Conservation (phyloP, 2,113 vertebrate species). For the Grammomys dolichurus region DNA sequence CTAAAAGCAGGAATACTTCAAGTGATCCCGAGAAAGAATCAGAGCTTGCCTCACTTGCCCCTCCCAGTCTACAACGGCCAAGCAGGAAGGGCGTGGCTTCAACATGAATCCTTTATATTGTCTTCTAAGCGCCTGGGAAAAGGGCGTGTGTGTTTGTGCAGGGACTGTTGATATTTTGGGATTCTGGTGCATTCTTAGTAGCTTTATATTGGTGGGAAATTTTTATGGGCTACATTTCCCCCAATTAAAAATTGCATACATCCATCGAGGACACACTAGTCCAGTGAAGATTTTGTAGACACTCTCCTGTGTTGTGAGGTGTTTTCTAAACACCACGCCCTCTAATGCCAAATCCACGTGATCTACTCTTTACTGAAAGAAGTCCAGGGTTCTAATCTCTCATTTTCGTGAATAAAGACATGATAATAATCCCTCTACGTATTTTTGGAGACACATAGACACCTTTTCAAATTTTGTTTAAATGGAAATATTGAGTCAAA, state of each 20-base stretch:
- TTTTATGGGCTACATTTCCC: neutral
- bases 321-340: neutral
- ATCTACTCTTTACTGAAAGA: neutral
- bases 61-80: neutral
- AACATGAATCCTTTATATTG: neutral
- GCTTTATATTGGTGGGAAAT: neutral
- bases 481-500: neutral
- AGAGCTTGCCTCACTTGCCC: neutral
- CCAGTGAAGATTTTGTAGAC: neutral
- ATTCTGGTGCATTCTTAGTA: neutral
- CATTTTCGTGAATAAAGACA: neutral
- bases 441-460: neutral
- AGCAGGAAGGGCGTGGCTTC: neutral
- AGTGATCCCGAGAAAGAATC: neutral
- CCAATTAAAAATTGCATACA: neutral
- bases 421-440: neutral
- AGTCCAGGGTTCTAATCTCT: neutral
- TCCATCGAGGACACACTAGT: neutral
- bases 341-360: neutral
- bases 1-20: neutral
- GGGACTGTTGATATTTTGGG: neutral
- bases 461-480: neutral
- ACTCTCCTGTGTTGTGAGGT: neutral
- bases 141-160: neutral
- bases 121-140: neutral